phyloP scores from a whole-genome alignment of 2,113 vertebrate genomes.

The Odobenus rosmarus region DNA sequence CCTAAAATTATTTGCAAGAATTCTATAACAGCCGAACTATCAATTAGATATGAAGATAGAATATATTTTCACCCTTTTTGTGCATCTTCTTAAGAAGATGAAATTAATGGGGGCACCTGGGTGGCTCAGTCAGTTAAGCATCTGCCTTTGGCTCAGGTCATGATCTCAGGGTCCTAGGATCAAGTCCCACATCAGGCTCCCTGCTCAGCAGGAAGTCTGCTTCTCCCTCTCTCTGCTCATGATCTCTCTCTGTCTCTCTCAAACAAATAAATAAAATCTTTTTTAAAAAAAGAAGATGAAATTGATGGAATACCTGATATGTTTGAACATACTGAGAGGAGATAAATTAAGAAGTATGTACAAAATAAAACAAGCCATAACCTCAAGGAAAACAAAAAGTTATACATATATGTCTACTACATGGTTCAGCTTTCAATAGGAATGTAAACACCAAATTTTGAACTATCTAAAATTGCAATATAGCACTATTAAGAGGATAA shows the following conservation, averaged over 20 bases:
- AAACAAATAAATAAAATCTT: too few species aligned
- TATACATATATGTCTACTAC: not conserved
- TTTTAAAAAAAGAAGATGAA: not conserved
- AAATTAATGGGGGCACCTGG: not conserved
- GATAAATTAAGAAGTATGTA: not conserved
- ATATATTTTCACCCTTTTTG: not conserved
- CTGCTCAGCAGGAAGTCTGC: too few species aligned
- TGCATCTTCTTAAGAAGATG: not conserved
- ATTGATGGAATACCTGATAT: not conserved
- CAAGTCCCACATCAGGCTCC: too few species aligned
- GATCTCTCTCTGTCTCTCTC: too few species aligned
- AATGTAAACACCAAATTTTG: not conserved
- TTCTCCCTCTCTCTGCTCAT: too few species aligned
- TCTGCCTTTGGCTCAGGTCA: too few species aligned
- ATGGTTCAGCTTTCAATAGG: not conserved
- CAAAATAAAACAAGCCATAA: conserved; percentile 31
- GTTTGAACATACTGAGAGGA: not conserved
- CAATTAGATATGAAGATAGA: not conserved
- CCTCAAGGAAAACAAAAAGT: conserved; percentile 15
- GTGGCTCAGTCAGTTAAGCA: too few species aligned
- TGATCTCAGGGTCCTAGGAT: too few species aligned
- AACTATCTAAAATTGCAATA: not conserved
- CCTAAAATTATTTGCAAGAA: not conserved
- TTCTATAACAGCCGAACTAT: not conserved
- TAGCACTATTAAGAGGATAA: not conserved